Percentiles rank a stretch among this genome's conserved stretches.
These are phyloP conservation scores for Pachypanchax playfairii DNA, from an alignment of 2,113 vertebrate species.

Conservation along the genomic window DNA sequence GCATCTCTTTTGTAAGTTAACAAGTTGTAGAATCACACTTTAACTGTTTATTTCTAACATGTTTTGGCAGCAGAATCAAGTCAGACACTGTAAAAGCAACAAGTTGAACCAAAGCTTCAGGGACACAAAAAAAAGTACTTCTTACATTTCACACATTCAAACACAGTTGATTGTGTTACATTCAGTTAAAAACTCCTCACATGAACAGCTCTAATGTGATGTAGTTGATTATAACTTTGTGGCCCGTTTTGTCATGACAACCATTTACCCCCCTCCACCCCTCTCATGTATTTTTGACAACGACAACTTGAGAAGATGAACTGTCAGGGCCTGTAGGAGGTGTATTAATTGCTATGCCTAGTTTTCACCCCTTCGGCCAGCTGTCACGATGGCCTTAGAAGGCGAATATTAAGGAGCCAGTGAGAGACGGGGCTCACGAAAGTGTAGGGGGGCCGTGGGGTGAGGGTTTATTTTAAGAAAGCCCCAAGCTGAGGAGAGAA, in stretches of 20 bases:
- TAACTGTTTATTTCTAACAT: constrained; percentile 1
- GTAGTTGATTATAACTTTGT: constrained; percentile 7
- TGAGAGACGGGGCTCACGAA: constrained; percentile 60
- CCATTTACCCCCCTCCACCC: constrained; percentile 20
- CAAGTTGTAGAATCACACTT: background rate
- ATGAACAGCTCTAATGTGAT: constrained; percentile 7
- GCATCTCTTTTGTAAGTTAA: constrained; percentile 88
- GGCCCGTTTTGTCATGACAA: constrained; percentile 40
- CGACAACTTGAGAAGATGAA: constrained; percentile 68
- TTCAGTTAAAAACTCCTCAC: constrained; percentile 1
- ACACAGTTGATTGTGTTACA: background rate
- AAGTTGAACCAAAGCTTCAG: background rate
- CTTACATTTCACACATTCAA: background rate
- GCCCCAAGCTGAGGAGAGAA: constrained; percentile 77
- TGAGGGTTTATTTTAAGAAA: constrained; percentile 82
- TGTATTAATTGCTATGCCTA: constrained; percentile 76
- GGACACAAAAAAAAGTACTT: background rate
- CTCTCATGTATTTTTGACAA: constrained; percentile 61
- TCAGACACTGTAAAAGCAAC: background rate
- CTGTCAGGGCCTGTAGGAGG: constrained; percentile 58
- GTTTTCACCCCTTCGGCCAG: constrained; percentile 69
- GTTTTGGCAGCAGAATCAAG: constrained; percentile 1
- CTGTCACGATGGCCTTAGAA: constrained; percentile 84
- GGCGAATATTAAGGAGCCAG: constrained; percentile 79
- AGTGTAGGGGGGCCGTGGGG: constrained; percentile 62